phyloP scores from a whole-genome alignment of 2,888 invertebrate species.

The Hoplodrina ambigua region DNA sequence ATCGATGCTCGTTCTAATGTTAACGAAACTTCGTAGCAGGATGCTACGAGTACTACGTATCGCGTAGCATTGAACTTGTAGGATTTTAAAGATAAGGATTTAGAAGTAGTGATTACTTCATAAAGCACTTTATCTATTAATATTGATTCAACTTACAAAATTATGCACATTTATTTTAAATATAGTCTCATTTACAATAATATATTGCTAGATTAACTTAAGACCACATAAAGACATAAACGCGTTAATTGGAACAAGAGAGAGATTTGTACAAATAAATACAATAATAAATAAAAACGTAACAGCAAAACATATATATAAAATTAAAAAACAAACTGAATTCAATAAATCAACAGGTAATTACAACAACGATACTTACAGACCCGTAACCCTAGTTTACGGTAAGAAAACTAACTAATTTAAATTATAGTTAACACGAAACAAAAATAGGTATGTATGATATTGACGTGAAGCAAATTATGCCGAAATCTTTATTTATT shows the following conservation, averaged over 20 bases:
- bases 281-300: neutral
- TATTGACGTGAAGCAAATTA: conserved; percentile 2
- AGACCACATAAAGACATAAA: conserved; percentile 6
- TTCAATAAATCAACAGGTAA: conserved; percentile 19
- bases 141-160: neutral
- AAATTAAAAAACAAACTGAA: neutral
- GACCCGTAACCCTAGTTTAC: neutral
- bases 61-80: conserved; percentile 38
- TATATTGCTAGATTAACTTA: neutral
- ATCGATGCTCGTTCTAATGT: neutral
- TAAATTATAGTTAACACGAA: neutral
- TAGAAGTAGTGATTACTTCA: conserved; percentile 8
- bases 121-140: neutral
- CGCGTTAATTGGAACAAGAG: neutral
- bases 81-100: neutral
- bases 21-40: conserved; percentile 49
- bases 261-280: neutral
- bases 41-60: conserved; percentile 47
- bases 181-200: neutral
- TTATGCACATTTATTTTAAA: neutral
- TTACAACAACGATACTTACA: neutral
- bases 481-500: neutral
- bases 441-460: neutral
- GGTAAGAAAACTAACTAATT: neutral
- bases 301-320: neutral